Evolutionary conservation across 2,113 vertebrate species (phyloP), one percentile per base, ranked within the genome.

Genomic region (Hippolais icterina): DNA sequence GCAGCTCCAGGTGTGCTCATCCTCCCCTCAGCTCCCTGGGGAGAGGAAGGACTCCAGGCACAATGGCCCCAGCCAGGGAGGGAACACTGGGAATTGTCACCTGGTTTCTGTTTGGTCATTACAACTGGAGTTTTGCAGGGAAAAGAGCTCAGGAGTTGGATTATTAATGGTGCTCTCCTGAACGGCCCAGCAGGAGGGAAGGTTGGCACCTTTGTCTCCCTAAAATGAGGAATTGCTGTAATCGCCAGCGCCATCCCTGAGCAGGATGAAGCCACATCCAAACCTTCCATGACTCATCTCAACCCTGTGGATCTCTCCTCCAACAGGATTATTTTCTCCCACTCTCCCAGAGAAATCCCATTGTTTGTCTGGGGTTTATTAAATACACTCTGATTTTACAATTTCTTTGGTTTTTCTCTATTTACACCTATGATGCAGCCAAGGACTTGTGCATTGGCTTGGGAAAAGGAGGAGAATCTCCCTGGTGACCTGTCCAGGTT

Each of bases 21-120:
- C 64, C 72, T 54, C 50, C 68, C 70, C 33, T 31, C 4, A 33
- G 49, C 35, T 68, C 57, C 79, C 25, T 24, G 1, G n/a, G 82
- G 60, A 44, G 5, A n/a, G 69, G 28, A 47, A 80, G 64, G 20
- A 54, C 64, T 57, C 68, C 29, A 23, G 49, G 72, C 17, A 64
- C 5, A 0, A 22, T 0, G 3, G 24, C 23, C 56, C 69, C n/a
- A 42, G 56, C 25, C 33, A 7, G 10, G 35, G 56, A 56, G 80
- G 75, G 8, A 22, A 7, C 0, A 0, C 20, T 42, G 61, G 39
- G 57, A n/a, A 37, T 12, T 4, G 33, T 10, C 68, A 49, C 37
- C 33, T 17, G 57, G 14, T 5, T 15, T 12, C 7, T 23, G 15
- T 24, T 19, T 6, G 52, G 52, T 17, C 49, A n/a, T 59, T 28